Base-by-base conservation (phyloP, 1,140 invertebrate genomes). In the Colletes gigas region DNA sequence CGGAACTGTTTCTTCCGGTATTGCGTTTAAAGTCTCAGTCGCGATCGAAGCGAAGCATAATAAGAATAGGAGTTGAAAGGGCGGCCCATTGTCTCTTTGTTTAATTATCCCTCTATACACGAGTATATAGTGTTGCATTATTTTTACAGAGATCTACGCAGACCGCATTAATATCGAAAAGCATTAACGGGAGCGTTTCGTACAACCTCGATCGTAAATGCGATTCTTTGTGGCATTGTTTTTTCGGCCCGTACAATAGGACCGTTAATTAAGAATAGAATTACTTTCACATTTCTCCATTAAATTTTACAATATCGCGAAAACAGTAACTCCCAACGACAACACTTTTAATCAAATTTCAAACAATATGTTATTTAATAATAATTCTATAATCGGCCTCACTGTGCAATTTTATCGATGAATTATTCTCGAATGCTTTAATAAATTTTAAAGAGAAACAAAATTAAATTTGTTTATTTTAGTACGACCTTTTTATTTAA, bases 61-160 rank as follows among this genome's bases (percentile, higher is more conserved):
- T 69, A 21, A 47, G 19, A 30, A 54, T 54, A 69, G 6, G 9
- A 30, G n/a, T 30, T 69, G 66, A 19, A 69, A 54, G 30, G 39
- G 66, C 39, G 12, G 67, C 19, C 50, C 50, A 69, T 69, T 69
- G 19, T 54, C 30, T 39, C 47, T 69, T 69, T 47, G 10, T 21
- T 9, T 69, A 21, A 30, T 54, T 54, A 54, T 54, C 9, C 47
- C 15, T 7, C 17, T 54, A 1, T 30, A 30, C 44, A 3, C 6
- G 6, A 10, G 4, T 8, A 7, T 6, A 62, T 10, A 30, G 19
- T 30, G 5, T 39, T 5, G 21, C 21, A 14, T 62, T 62, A 62
- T 62, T 39, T 30, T 9, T 14, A 14, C n/a, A 66, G 10, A 14
- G 19, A 66, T 6, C 3, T 8, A 47, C 9, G n/a, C 1, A 10